Base-by-base conservation (phyloP, 2,797 vertebrate species). In the Heliangelus exortis region DNA sequence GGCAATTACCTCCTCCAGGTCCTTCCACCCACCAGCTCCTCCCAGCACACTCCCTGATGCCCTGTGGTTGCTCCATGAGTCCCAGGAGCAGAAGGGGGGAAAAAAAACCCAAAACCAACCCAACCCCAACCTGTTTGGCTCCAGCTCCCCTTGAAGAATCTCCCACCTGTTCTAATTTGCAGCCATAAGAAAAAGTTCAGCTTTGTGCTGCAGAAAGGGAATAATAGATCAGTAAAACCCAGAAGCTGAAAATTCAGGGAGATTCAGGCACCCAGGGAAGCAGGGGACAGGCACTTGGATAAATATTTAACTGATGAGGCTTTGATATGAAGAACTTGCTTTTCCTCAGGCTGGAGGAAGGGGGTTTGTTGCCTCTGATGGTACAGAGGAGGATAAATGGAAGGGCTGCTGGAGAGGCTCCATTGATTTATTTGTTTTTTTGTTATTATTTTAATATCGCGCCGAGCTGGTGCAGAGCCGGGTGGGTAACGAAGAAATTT, bases 181-280 rank as follows among this genome's bases (percentile, higher is more conserved):
- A 86, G 67, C 83, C 2, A 33, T 74, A 87, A 95, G 93, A 90
- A 96, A 95, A 97, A 95, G 84, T 97, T 95, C 68, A 22, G 68
- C 95, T 94, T 94, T 47, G 89, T 90, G 62, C 93, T 90, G 39
- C 8, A 79, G 95, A 97, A 98, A 97, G 96, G 55, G 98, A 97
- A 97, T 98, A 97, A 96, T 92, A 97, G 96, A 98, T 98, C 97
- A 97, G 96, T 97, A 68, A 94, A 92, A 34, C 31, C 29, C 2
- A 39, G 48, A 91, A 67, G 84, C 91, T 95, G 71, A 75, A 87
- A 96, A 91, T 83, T 51, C 53, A 71, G 69, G 71, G 71, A 87
- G 96, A 91, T 83, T 57, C 53, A 68, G 69, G 75, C 68, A 29
- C 36, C 87, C 93, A 61, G 91, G 79, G 92, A 88, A 86, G 73